Percentiles rank a stretch among this genome's conserved stretches.
These are phyloP conservation scores for Ophion ventricosus DNA, from an alignment of 2,888 invertebrate genomes.

Conservation along the genomic window DNA sequence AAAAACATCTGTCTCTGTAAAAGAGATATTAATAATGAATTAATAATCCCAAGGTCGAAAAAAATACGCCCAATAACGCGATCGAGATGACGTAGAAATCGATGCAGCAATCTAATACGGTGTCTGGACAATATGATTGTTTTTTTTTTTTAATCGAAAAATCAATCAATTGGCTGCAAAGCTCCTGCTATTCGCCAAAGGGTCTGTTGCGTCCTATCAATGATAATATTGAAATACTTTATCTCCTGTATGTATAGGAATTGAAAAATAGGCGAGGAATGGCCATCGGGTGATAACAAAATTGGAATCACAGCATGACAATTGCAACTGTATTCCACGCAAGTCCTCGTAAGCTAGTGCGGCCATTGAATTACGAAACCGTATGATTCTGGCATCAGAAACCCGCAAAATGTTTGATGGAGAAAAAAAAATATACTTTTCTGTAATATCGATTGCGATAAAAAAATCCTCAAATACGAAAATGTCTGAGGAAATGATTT, in stretches of 20 bases:
- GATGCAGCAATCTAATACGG: background rate
- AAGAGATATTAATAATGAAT: background rate
- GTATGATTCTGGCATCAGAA: background rate
- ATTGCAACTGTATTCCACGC: background rate
- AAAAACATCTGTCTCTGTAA: background rate
- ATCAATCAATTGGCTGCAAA: conserved; percentile 10
- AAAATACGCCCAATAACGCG: background rate
- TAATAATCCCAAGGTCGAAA: background rate
- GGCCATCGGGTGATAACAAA: conserved; percentile 10
- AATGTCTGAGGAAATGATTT: background rate
- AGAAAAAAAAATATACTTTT: background rate
- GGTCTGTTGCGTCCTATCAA: conserved; percentile 21
- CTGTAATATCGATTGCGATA: background rate
- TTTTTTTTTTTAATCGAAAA: conserved; percentile 1
- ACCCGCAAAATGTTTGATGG: background rate
- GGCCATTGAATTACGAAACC: background rate
- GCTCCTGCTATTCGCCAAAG: conserved; percentile 24
- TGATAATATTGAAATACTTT: conserved; percentile 20
- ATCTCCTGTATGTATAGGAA: conserved; percentile 27
- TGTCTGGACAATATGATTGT: background rate
- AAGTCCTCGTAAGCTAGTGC: background rate
- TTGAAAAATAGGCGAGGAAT: conserved; percentile 8
- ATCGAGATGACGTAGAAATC: background rate
- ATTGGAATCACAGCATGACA: background rate
- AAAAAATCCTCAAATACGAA: background rate